A percentile compares a stretch with the other conserved stretches of the same genome.
These are phyloP conservation scores for Ceryle rudis DNA, from an alignment of 2,797 vertebrate genomes.

Conservation along the genomic window DNA sequence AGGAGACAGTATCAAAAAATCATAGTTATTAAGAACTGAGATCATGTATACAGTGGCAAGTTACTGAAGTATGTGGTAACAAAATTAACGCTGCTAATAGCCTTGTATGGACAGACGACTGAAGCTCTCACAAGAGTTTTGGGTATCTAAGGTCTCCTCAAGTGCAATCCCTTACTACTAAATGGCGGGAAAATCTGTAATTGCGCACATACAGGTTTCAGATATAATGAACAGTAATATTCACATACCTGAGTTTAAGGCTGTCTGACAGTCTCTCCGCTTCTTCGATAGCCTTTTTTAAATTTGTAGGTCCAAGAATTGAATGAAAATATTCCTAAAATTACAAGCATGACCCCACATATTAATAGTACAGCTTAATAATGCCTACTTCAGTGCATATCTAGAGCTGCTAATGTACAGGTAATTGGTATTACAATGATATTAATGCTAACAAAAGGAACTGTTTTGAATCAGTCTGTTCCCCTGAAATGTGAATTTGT, in stretches of 20 bases:
- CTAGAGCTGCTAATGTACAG: not conserved
- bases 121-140: not conserved
- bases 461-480: not conserved
- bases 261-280: constrained; percentile 97
- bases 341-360: constrained; percentile 18
- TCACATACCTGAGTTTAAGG: constrained; percentile 92
- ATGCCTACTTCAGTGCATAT: not conserved
- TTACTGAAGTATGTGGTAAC: not conserved
- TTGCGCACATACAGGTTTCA: not conserved
- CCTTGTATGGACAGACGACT: not conserved
- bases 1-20: not conserved
- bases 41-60: not conserved
- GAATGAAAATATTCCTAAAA: constrained; percentile 91
- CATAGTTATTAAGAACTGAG: not conserved
- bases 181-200: not conserved
- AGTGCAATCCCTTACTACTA: not conserved
- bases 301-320: constrained; percentile 89
- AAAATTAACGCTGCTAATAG: not conserved
- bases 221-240: not conserved
- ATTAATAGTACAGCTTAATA: not conserved
- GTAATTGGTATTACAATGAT: not conserved
- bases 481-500: not conserved
- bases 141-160: not conserved
- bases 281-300: constrained; percentile 97
- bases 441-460: not conserved